Percentiles rank a stretch among this genome's conserved stretches.
These are phyloP conservation scores for Pantherophis vulpinus DNA, from an alignment of 2,797 vertebrate species.

Conservation along the genomic window DNA sequence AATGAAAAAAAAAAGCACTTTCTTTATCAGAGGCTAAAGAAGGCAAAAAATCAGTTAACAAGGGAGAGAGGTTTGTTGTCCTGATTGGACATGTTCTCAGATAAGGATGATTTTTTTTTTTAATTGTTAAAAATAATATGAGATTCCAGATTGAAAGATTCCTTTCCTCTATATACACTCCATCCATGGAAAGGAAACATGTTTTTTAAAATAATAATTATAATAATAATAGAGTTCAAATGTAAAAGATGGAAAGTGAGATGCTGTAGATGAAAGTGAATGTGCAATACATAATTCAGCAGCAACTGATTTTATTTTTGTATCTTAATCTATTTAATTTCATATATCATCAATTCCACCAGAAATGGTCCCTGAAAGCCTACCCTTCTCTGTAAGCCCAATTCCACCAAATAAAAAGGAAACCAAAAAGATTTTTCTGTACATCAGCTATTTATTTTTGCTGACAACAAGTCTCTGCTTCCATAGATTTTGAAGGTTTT, in stretches of 20 bases:
- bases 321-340: background rate
- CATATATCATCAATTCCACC: background rate
- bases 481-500: background rate
- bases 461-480: background rate
- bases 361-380: background rate
- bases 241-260: background rate
- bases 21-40: conserved; percentile 1
- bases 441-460: background rate
- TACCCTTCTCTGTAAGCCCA: background rate
- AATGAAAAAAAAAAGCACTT: conserved; percentile 7
- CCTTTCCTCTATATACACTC: background rate
- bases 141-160: background rate
- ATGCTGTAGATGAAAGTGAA: background rate
- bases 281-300: background rate
- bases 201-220: background rate
- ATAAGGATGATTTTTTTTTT: background rate
- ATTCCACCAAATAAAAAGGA: background rate
- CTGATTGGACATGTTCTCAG: background rate
- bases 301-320: background rate
- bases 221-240: background rate
- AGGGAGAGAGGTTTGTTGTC: background rate
- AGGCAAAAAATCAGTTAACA: background rate
- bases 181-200: background rate
- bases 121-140: background rate
- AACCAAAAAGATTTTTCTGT: background rate